phyloP scores from a whole-genome alignment of 1,140 invertebrate species.

The Luehdorfia chinensis region DNA sequence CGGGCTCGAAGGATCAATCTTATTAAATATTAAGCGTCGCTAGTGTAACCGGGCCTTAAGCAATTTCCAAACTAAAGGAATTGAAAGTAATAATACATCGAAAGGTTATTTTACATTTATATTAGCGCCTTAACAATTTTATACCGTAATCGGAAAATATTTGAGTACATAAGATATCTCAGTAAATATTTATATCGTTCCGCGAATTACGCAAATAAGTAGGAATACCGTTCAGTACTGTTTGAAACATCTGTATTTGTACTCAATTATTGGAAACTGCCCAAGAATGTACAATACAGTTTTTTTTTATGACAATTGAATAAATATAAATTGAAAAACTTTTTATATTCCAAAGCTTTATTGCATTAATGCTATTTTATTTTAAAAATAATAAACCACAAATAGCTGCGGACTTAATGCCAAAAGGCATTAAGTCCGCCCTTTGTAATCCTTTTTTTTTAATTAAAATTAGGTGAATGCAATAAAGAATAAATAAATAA shows the following conservation, averaged over 20 bases:
- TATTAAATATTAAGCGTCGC: neutral
- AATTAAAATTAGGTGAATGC: too few relatives aligned
- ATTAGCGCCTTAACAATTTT: slow-evolving; percentile 6
- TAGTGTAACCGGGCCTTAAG: neutral
- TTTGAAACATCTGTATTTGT: slow-evolving; percentile 12
- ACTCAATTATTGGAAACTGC: too few relatives aligned
- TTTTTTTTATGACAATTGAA: too few relatives aligned
- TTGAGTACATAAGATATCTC: neutral
- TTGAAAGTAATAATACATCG: slow-evolving; percentile 11
- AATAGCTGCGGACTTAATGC: too few relatives aligned
- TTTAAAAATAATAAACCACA: too few relatives aligned
- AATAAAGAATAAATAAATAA: too few relatives aligned
- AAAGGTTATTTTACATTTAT: slow-evolving; percentile 1
- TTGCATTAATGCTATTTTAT: too few relatives aligned
- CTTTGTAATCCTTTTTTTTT: too few relatives aligned
- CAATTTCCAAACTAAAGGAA: neutral
- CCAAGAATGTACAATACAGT: too few relatives aligned
- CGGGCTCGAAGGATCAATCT: slow-evolving; percentile 11
- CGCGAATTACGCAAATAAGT: neutral
- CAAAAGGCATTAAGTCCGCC: too few relatives aligned
- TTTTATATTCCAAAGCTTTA: too few relatives aligned
- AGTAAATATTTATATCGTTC: neutral
- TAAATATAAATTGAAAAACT: too few relatives aligned
- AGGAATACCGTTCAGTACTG: slow-evolving; percentile 2
- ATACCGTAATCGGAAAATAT: slow-evolving; percentile 1